phyloP scores from a whole-genome alignment of 2,888 invertebrate species.

The Dichetophora obliterata region DNA sequence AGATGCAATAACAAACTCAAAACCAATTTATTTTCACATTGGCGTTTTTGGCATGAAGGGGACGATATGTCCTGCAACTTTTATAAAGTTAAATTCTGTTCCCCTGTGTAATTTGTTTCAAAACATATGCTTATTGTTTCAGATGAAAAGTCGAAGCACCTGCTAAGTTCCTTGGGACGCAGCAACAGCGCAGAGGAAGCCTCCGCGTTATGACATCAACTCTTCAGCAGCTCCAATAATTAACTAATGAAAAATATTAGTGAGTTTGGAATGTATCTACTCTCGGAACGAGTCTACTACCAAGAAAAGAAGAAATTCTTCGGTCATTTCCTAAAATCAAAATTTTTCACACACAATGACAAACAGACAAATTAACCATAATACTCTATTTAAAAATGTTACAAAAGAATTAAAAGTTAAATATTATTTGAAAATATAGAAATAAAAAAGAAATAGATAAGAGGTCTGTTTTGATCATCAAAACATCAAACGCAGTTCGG shows the following conservation, averaged over 20 bases:
- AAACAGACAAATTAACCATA: not conserved
- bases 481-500: too few species aligned
- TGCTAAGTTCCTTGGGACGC: conserved; percentile 54
- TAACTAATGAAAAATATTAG: conserved; percentile 65
- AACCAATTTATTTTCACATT: too few species aligned
- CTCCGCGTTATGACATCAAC: conserved; percentile 69
- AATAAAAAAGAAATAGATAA: not conserved
- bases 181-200: conserved; percentile 62
- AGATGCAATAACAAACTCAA: too few species aligned
- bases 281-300: conserved; percentile 57
- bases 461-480: not conserved
- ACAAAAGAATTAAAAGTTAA: not conserved
- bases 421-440: not conserved
- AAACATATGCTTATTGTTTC: conserved; percentile 38
- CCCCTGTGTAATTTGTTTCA: too few species aligned
- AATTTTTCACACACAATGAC: conserved; percentile 37
- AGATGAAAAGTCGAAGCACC: conserved; percentile 58
- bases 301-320: conserved; percentile 59
- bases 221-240: conserved; percentile 66
- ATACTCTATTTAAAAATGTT: not conserved
- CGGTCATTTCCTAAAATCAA: conserved; percentile 58
- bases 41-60: too few species aligned
- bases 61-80: too few species aligned
- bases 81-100: too few species aligned
- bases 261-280: conserved; percentile 60